Conservation (phyloP, 2,113 vertebrate genomes). For the Vicugna pacos region DNA sequence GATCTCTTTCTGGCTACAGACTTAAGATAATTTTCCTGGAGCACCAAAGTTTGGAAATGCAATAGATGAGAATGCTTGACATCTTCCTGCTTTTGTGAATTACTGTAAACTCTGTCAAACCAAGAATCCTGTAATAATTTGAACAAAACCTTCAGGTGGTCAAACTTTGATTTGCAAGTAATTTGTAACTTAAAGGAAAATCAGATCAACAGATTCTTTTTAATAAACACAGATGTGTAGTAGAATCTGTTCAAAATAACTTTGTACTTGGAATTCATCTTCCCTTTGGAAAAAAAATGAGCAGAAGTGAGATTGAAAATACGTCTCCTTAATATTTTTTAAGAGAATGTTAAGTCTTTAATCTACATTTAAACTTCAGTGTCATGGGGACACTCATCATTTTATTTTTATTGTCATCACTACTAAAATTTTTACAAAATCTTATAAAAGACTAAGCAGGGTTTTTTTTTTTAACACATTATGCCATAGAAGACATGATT, state of each 20-base stretch:
- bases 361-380: background rate
- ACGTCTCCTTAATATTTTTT: constrained; percentile 31
- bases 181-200: background rate
- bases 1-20: background rate
- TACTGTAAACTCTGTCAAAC: constrained; percentile 30
- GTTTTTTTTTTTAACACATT: constrained; percentile 50
- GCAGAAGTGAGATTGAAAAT: constrained; percentile 59
- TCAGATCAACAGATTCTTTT: background rate
- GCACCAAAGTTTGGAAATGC: background rate
- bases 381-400: background rate
- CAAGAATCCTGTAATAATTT: constrained; percentile 12
- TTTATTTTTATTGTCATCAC: constrained; percentile 52
- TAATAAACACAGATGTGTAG: background rate
- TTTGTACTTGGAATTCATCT: constrained; percentile 61
- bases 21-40: background rate
- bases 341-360: background rate
- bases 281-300: constrained; percentile 55
- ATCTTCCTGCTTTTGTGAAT: background rate
- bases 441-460: constrained; percentile 66
- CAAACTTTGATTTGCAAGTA: background rate
- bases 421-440: constrained; percentile 75
- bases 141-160: constrained; percentile 20
- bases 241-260: background rate
- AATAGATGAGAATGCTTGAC: background rate
- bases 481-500: constrained; percentile 77